Evolutionary conservation across 2,797 vertebrate species (phyloP), one percentile per base, ranked within the genome.

Genomic region (Uromys caudimaculatus): DNA sequence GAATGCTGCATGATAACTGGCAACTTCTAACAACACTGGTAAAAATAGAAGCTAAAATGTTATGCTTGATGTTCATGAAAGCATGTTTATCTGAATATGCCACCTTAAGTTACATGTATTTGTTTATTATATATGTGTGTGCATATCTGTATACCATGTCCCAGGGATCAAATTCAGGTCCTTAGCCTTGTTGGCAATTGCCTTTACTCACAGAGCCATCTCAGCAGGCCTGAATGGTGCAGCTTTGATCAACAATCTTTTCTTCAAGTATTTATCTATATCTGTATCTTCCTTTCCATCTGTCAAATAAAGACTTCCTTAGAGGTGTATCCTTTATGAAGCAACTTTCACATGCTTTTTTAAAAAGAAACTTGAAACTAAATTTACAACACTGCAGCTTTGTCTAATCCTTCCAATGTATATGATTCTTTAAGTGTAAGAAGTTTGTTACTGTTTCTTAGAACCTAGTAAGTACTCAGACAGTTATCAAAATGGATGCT

Each of bases 31-130:
- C 60, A 87, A 91, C 24, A 19, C 77, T 96, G 87, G 0, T 83
- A 95, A 94, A 73, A 95, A 35, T 83, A 78, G n/a, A 93, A 96
- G 76, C 27, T 95, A 29, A 92, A 84, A 47, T 56, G 83, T 83
- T 94, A 73, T 41, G 23, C 62, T 21, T 94, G 21, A 14, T 69
- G 89, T 93, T 54, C 52, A 87, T 41, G 60, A n/a, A 96, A 78
- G 10, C 21, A 27, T 78, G 64, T 47, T 88, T 93, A 85, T 44
- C 56, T 60, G 38, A 3, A 47, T 24, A 89, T 35, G 6, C 41
- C 56, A 76, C 54, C 76, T 76, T 35, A 71, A 32, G 27, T 50
- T 89, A 44, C 11, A 47, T 23, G 13, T 60, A 76, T 60, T 75
- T 89, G 54, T 76, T 89, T 89, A n/a, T 89, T 77, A 32, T 75